Evolutionary conservation across 2,113 vertebrate genomes (phyloP), one percentile per base, ranked within the genome.

Genomic region (Porphyrio hochstetteri): DNA sequence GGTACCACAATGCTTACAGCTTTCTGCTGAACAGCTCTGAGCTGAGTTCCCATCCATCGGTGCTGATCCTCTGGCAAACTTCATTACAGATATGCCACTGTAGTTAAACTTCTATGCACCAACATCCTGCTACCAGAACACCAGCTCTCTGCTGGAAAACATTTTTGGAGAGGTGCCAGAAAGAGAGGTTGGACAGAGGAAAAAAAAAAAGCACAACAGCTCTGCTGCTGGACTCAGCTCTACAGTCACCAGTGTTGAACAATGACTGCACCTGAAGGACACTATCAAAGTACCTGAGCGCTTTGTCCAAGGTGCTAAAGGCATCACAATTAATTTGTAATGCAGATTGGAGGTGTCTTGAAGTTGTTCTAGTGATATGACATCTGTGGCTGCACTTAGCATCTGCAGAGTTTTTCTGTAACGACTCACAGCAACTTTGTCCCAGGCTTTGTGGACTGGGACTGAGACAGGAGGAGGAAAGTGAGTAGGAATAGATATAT

Each of bases 1-100:
- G 88, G 86, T 88, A 96, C 46, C 79, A 64, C 85, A 92, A 67
- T 64, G 86, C 81, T 90, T 92, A 83, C 35, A 20, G 69, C 52
- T 84, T 88, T 95, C 82, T 93, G 79, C 60, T 68, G 72, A 90
- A 82, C 87, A 80, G 78, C 44, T 72, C 74, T 55, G 36, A 82
- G 38, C 60, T 44, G 38, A 90, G 61, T 71, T 36, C 21, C 14
- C 61, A 16, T 27, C 60, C 72, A 70, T 40, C 24, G 29, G 52
- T 23, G 25, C 10, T 57, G 60, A 36, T 27, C 46, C 63, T 40
- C 52, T 65, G 55, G 18, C 23, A 92, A 78, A 68, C 16, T 48
- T 74, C 44, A 38, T 56, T 33, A 52, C 1, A 2, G 35, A 48
- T 56, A 46, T 4, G 44, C 27, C 35, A 38, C 29, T 25, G 28